Base-by-base conservation (phyloP, 2,797 vertebrate genomes). In the Rhabdomys pumilio region DNA sequence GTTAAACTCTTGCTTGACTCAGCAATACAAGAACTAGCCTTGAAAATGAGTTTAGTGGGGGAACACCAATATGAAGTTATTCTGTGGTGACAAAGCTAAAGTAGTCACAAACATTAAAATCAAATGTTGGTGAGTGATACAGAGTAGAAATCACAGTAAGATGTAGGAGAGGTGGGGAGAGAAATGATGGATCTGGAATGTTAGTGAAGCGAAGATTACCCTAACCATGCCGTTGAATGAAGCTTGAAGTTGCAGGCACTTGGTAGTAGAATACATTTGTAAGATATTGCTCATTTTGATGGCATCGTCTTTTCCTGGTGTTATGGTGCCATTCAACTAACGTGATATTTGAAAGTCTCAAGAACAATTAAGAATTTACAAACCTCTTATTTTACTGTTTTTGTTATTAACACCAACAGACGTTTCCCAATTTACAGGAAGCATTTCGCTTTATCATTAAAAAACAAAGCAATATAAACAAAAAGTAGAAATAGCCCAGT, bases 231-330 rank as follows among this genome's bases (percentile, higher is more conserved):
- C 65, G 47, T 73, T 96, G 93, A 69, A 44, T 90, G 9, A 90
- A 77, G 29, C 50, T 94, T 81, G 24, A 81, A 92, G 72, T 73
- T 93, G 77, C 47, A 90, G 67, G 20, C 12, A 83, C 26, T 83
- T 89, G 69, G 80, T 93, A 61, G n/a, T 41, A 57, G 59, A 93
- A 69, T 53, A 82, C 50, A 31, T 91, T 92, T 89, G 4, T 73
- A 38, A 3, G 59, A 44, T 14, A 17, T 50, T 53, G 24, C 44
- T 96, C 82, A 88, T 90, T 50, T 59, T 69, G 22, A 82, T 83
- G 72, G 50, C 41, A 50, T 65, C 50, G 53, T 24, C 47, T 14
- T 76, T 89, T 84, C 38, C 79, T 75, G 1, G 5, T 93, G 89
- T 92, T 69, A 59, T 86, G 61, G 50, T 24, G 14, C 90, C 38